Evolutionary conservation across 1,140 invertebrate genomes (phyloP).

Genomic region (Drosophila micromelanica): DNA sequence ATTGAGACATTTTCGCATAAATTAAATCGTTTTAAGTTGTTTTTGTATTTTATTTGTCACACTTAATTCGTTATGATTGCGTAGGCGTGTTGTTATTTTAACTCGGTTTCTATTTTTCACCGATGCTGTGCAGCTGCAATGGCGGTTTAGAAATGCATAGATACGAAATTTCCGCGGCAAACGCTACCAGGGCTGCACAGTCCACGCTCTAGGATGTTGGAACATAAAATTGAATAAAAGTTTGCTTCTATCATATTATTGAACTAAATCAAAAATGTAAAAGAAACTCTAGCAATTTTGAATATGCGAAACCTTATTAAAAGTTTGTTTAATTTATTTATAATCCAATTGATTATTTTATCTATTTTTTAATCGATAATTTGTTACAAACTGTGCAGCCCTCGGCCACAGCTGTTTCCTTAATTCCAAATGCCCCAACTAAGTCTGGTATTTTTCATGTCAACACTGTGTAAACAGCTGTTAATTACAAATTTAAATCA

Average conservation of each 20-base stretch:
- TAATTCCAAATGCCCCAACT: background rate
- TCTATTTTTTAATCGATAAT: background rate
- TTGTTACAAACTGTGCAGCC: constrained; percentile 14
- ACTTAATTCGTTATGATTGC: constrained; percentile 35
- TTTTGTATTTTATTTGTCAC: constrained; percentile 22
- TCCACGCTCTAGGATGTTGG: background rate
- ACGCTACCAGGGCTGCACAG: constrained; percentile 28
- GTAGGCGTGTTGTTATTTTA: constrained; percentile 31
- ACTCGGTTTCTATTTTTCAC: constrained; percentile 7
- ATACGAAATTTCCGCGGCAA: constrained; percentile 48
- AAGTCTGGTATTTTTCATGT: background rate
- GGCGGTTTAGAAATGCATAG: constrained; percentile 56
- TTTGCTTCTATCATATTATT: background rate
- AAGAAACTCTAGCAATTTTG: background rate
- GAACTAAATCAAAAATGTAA: background rate
- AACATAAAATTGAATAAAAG: background rate
- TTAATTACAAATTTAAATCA: background rate
- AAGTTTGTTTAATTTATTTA: background rate
- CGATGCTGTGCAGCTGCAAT: constrained; percentile 38
- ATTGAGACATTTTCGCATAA: constrained; percentile 88
- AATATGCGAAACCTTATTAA: background rate
- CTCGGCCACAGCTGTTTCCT: constrained; percentile 49
- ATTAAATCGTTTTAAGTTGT: background rate
- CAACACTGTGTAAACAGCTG: background rate
- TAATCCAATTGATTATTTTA: background rate